Conservation (phyloP, 2,113 vertebrate genomes). For the Phylloscopus trochilus region DNA sequence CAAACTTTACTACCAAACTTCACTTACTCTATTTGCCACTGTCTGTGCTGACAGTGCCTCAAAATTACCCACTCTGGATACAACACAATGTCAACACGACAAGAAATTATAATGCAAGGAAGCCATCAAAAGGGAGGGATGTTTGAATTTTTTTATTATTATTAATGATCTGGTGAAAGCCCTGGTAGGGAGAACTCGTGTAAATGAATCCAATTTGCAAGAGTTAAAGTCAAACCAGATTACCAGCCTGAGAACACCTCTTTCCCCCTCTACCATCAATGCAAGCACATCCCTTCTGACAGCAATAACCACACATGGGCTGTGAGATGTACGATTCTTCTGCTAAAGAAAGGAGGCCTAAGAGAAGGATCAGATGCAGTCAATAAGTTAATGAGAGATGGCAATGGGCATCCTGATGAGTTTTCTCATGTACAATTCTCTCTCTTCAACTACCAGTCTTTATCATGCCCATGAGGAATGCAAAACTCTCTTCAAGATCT, state of each 20-base stretch:
- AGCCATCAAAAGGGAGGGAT: not conserved
- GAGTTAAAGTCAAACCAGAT: not conserved
- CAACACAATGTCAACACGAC: not conserved
- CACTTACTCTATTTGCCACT: not conserved
- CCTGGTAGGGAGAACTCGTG: not conserved
- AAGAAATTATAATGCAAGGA: not conserved
- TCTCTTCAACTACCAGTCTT: not conserved
- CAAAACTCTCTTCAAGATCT: not conserved
- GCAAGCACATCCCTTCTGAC: not conserved
- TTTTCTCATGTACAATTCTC: not conserved
- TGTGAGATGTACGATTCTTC: not conserved
- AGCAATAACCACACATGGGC: not conserved
- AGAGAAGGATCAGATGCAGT: not conserved
- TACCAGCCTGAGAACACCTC: not conserved
- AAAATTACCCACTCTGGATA: not conserved
- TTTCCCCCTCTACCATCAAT: not conserved
- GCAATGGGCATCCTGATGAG: not conserved
- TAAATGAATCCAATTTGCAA: not conserved
- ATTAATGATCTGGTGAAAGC: not conserved
- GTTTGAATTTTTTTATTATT: not conserved
- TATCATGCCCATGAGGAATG: fast-evolving
- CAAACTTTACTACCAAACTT: not conserved
- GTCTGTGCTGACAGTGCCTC: not conserved
- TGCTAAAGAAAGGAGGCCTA: not conserved
- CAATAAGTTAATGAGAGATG: not conserved